Evolutionary conservation across 2,113 vertebrate species (phyloP).

Genomic region (Aplodontia rufa): DNA sequence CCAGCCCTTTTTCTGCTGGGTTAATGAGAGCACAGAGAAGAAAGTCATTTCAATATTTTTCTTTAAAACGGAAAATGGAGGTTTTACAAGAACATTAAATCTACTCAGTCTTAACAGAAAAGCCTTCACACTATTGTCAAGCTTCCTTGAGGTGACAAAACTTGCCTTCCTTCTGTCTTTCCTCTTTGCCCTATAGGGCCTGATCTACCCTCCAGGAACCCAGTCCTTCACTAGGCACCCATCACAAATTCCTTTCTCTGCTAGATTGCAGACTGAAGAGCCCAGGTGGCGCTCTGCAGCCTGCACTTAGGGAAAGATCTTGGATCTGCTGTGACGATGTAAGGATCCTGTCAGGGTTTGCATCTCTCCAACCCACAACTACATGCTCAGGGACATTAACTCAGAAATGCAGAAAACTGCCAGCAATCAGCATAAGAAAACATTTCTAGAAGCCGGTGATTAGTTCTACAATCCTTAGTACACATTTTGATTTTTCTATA

Average conservation of each 20-base stretch:
- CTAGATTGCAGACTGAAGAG: background rate
- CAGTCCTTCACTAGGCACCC: fast-evolving
- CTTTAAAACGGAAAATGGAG: background rate
- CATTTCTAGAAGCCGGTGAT: background rate
- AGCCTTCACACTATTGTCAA: background rate
- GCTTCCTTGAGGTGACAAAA: background rate
- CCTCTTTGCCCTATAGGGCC: background rate
- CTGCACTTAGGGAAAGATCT: background rate
- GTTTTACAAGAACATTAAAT: background rate
- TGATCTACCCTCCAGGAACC: background rate
- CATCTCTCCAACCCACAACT: background rate
- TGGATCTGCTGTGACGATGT: background rate
- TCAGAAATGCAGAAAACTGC: background rate
- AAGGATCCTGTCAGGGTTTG: background rate
- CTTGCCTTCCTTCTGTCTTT: background rate
- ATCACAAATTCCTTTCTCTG: fast-evolving
- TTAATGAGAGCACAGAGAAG: background rate
- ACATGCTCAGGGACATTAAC: too few species aligned
- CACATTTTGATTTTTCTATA: background rate
- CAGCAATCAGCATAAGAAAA: background rate
- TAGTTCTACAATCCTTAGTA: fast-evolving
- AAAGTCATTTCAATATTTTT: background rate
- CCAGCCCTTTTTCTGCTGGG: background rate
- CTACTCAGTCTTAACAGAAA: background rate
- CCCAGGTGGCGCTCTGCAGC: background rate